Percentiles rank a stretch among this genome's conserved stretches.
These are phyloP conservation scores for Thera britannica DNA, from an alignment of 2,888 invertebrate genomes.

Conservation along the genomic window DNA sequence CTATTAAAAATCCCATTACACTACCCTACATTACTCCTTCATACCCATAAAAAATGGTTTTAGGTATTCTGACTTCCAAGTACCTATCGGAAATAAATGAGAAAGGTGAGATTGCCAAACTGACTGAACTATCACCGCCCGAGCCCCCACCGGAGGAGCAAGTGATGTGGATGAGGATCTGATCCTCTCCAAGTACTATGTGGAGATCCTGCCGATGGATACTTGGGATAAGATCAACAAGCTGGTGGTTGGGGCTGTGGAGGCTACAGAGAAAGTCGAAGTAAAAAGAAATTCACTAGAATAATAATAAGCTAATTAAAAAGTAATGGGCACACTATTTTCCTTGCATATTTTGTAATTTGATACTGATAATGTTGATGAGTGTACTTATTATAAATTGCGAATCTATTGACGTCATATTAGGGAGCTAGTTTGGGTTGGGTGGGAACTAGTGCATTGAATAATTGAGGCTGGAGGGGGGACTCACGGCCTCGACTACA, in stretches of 20 bases:
- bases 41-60: slow-evolving; percentile 21
- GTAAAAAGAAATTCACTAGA: slow-evolving; percentile 46
- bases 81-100: slow-evolving; percentile 91
- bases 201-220: slow-evolving; percentile 85
- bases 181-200: slow-evolving; percentile 76
- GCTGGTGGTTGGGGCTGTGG: slow-evolving; percentile 61
- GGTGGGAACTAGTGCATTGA: slow-evolving; percentile 26
- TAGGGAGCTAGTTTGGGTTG: slow-evolving; percentile 21
- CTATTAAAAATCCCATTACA: background rate
- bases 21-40: no score
- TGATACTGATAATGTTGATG: no score
- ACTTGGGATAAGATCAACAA: slow-evolving; percentile 86
- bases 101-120: slow-evolving; percentile 88
- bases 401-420: slow-evolving; percentile 11
- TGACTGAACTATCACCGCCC: slow-evolving; percentile 85
- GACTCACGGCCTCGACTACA: slow-evolving; percentile 11
- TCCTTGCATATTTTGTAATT: no score
- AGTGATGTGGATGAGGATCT: slow-evolving; percentile 77
- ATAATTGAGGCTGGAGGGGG: slow-evolving; percentile 38
- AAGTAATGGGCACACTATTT: no score
- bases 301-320: no score
- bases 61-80: slow-evolving; percentile 97
- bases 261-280: slow-evolving; percentile 62
- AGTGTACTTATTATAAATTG: no score
- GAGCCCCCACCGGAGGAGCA: slow-evolving; percentile 68